Evolutionary conservation across 2,113 vertebrate species (phyloP).

Genomic region (Syrrhaptes paradoxus): DNA sequence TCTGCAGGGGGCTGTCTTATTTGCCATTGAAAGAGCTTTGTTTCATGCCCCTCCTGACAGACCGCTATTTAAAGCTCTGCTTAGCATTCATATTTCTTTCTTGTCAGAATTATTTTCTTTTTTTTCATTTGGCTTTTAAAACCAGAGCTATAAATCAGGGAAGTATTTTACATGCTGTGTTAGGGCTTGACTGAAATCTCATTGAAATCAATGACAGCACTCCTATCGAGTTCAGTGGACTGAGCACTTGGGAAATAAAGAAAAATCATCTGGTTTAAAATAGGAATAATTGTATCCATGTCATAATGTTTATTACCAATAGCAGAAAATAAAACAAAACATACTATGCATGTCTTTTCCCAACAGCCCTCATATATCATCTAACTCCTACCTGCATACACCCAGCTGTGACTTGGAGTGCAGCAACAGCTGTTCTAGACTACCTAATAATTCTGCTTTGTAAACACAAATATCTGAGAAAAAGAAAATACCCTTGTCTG

Average conservation of each 20-base stretch:
- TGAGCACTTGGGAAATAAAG: background rate
- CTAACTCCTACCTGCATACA: background rate
- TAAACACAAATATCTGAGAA: background rate
- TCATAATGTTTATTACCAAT: background rate
- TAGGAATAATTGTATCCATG: background rate
- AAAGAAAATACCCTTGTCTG: background rate
- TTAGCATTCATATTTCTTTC: background rate
- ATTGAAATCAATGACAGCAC: background rate
- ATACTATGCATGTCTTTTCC: background rate
- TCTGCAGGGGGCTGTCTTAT: background rate
- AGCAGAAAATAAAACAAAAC: background rate
- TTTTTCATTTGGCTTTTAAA: background rate
- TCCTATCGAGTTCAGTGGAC: background rate
- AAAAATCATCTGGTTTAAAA: background rate
- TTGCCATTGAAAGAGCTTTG: background rate
- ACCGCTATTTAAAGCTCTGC: background rate
- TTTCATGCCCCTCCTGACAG: background rate
- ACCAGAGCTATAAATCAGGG: conserved; percentile 11
- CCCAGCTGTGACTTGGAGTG: background rate
- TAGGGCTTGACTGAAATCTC: conserved; percentile 21
- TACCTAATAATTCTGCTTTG: background rate
- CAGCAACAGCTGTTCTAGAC: background rate
- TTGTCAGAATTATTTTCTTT: background rate
- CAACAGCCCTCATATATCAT: background rate
- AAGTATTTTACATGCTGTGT: background rate